phyloP scores from a whole-genome alignment of 2,797 vertebrate species.

The Falco cherrug region DNA sequence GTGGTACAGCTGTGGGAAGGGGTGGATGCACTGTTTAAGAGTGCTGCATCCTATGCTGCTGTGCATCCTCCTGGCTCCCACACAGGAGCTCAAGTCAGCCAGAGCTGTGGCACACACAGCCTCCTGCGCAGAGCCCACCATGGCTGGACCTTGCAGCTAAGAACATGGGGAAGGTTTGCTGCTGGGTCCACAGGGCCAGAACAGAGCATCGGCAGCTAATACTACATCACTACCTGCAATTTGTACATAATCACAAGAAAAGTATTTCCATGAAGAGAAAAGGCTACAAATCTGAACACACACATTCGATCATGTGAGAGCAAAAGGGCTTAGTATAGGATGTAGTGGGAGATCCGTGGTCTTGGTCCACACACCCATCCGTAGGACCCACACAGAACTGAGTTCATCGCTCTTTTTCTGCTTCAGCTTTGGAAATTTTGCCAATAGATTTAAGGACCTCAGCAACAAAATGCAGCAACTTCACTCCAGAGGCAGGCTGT shows the following conservation, averaged over 20 bases:
- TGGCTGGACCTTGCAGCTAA: neutral
- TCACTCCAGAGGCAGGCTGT: slow-evolving; percentile 81
- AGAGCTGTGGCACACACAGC: neutral
- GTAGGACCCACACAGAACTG: neutral
- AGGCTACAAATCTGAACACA: neutral
- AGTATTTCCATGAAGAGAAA: neutral
- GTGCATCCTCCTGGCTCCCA: neutral
- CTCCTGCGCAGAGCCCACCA: neutral
- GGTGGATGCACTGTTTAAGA: neutral
- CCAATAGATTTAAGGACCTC: slow-evolving; percentile 88
- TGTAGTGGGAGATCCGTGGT: neutral
- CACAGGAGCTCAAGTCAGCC: rapidly evolving
- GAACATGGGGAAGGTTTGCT: neutral
- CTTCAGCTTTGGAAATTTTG: slow-evolving; percentile 80
- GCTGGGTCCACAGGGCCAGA: neutral
- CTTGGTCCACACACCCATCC: rapidly evolving
- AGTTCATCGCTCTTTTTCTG: slow-evolving; percentile 33
- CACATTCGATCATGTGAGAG: neutral
- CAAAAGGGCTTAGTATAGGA: neutral
- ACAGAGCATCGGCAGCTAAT: neutral
- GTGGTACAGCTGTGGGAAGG: neutral
- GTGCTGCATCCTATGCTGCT: rapidly evolving
- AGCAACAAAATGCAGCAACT: slow-evolving; percentile 80
- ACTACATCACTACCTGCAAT: neutral
- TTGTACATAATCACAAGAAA: neutral